Percentiles rank a stretch among this genome's conserved stretches.
These are phyloP conservation scores for Paelopatides confundens DNA, from an alignment of 53 echinoderm and acorn worm genomes.

Conservation along the genomic window DNA sequence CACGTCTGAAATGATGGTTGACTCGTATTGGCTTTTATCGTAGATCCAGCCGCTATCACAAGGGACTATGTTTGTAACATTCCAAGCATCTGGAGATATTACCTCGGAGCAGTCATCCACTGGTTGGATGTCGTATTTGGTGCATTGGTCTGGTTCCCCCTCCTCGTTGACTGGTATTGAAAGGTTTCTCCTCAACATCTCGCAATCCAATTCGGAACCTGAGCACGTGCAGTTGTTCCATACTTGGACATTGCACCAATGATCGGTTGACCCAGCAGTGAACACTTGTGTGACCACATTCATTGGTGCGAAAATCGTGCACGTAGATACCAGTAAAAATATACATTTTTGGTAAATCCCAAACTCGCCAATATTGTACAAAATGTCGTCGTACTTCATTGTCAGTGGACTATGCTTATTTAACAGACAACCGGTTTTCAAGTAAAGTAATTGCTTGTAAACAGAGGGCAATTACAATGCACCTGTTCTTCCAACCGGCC, in stretches of 20 bases:
- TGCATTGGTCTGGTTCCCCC: neutral
- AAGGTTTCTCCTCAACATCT: constrained; percentile 33
- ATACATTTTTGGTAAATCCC: constrained; percentile 44
- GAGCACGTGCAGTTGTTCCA: constrained; percentile 32
- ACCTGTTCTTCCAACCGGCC: no score
- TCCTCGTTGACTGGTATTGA: constrained; percentile 40
- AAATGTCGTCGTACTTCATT: constrained; percentile 63
- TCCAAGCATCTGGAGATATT: neutral
- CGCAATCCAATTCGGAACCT: neutral
- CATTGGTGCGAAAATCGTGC: neutral
- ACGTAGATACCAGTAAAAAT: neutral
- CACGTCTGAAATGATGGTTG: constrained; percentile 61
- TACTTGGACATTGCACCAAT: constrained; percentile 49
- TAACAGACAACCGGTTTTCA: no score
- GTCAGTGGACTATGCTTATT: no score
- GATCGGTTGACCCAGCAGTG: constrained; percentile 48
- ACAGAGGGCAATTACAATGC: no score
- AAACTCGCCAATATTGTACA: constrained; percentile 41
- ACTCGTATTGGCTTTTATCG: constrained; percentile 66
- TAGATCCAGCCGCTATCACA: constrained; percentile 78
- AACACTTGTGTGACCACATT: constrained; percentile 56
- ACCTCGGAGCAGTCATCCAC: neutral
- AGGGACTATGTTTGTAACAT: constrained; percentile 1
- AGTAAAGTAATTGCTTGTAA: no score
- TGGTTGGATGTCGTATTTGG: neutral